These are phyloP conservation scores for Drosophila repleta DNA, from an alignment of 1,140 invertebrate genomes.

Conservation along the genomic window DNA sequence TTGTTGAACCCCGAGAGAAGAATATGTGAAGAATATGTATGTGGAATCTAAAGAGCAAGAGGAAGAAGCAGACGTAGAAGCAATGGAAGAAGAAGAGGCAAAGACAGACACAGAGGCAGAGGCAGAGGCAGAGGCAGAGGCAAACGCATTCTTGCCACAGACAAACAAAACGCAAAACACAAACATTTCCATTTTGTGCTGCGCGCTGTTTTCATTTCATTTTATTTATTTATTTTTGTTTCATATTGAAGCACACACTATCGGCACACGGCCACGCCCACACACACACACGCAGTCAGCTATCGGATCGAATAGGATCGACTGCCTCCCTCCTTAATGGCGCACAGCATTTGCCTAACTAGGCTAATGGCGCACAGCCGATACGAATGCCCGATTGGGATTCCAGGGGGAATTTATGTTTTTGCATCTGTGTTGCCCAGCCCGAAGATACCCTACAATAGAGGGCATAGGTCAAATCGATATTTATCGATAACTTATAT, in stretches of 20 bases:
- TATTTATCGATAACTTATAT: not conserved
- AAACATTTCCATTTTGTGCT: conserved; percentile 42
- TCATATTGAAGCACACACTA: conserved; percentile 36
- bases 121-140: conserved; percentile 14
- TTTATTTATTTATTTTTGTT: conserved; percentile 55
- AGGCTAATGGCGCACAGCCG: conserved; percentile 35
- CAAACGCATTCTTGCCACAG: conserved; percentile 50
- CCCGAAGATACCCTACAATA: too few species aligned
- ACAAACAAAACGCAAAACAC: conserved; percentile 47
- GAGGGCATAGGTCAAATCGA: too few species aligned
- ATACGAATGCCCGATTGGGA: conserved; percentile 32
- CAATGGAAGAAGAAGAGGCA: too few species aligned
- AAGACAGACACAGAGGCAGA: conserved; percentile 28
- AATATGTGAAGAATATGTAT: conserved; percentile 35
- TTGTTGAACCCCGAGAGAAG: conserved; percentile 68
- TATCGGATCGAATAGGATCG: conserved; percentile 18
- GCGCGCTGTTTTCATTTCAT: conserved; percentile 10
- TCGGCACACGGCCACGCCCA: conserved; percentile 14
- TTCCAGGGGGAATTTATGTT: not conserved
- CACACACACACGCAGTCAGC: conserved; percentile 8
- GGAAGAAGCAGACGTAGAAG: not conserved
- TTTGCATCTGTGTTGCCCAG: not conserved
- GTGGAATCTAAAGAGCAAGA: conserved; percentile 29
- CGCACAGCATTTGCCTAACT: conserved; percentile 19
- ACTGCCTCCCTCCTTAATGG: not conserved